Evolutionary conservation across 1,140 invertebrate species (phyloP).

Genomic region (Calosoma granatense): DNA sequence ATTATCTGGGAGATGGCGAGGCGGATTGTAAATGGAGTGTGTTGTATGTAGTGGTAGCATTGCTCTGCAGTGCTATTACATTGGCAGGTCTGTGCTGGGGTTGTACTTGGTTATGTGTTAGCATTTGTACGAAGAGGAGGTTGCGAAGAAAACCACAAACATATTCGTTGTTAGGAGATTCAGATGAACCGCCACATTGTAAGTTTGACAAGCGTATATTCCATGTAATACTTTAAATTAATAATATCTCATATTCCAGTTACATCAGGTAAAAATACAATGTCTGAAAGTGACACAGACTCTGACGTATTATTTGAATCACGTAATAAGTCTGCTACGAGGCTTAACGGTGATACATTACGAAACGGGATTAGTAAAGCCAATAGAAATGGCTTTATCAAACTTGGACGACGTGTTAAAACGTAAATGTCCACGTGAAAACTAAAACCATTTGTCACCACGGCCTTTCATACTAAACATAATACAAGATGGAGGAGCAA

Average conservation of each 20-base stretch:
- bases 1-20: conserved; percentile 49
- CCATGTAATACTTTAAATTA: background rate
- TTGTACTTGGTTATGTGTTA: conserved; percentile 53
- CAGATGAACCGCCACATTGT: conserved; percentile 44
- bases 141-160: conserved; percentile 36
- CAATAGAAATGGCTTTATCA: conserved; percentile 38
- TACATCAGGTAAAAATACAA: conserved; percentile 44
- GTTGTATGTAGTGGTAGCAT: conserved; percentile 71
- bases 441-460: background rate
- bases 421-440: conserved; percentile 31
- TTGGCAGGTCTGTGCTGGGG: conserved; percentile 59
- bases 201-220: conserved; percentile 23
- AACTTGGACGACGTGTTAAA: conserved; percentile 42
- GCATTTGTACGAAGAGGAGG: conserved; percentile 41
- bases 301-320: conserved; percentile 62
- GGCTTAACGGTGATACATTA: conserved; percentile 31
- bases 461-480: background rate
- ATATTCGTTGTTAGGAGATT: conserved; percentile 51
- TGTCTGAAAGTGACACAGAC: conserved; percentile 65
- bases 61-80: conserved; percentile 51
- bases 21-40: conserved; percentile 85
- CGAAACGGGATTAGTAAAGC: conserved; percentile 40
- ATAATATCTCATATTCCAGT: conserved; percentile 34
- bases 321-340: conserved; percentile 41
- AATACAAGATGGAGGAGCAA: too few species aligned